Conservation (phyloP, 2,797 vertebrate genomes). For the Otolemur crassicaudatus region DNA sequence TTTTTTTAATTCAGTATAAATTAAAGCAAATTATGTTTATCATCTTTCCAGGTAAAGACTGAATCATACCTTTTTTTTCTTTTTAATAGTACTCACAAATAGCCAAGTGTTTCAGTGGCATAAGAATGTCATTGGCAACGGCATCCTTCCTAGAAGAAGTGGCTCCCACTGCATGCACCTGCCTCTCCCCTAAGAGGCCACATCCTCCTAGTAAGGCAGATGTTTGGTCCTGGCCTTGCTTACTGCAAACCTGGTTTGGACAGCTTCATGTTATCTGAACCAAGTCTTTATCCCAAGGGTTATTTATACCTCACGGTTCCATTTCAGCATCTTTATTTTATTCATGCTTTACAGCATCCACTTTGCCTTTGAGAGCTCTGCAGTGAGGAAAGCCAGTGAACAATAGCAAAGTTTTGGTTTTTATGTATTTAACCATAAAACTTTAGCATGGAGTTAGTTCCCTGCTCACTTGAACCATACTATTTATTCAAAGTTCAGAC, state of each 20-base stretch:
- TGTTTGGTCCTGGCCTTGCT: slow-evolving; percentile 74
- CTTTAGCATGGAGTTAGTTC: not conserved
- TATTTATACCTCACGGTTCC: slow-evolving; percentile 61
- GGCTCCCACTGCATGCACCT: not conserved
- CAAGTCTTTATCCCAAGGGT: slow-evolving; percentile 67
- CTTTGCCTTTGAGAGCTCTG: not conserved
- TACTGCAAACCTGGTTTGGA: slow-evolving; percentile 67
- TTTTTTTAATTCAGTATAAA: not conserved
- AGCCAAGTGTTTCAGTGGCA: not conserved
- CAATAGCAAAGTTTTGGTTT: not conserved
- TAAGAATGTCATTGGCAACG: not conserved
- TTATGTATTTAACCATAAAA: not conserved
- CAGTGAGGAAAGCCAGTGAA: not conserved
- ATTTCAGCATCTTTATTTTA: slow-evolving; percentile 7
- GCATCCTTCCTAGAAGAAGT: too few species aligned
- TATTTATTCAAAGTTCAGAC: not conserved
- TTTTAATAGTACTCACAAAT: not conserved
- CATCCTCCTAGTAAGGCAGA: not conserved
- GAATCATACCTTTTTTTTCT: not conserved
- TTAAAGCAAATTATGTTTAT: not conserved
- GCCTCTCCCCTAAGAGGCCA: not conserved
- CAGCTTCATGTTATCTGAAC: not conserved
- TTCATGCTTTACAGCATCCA: not conserved
- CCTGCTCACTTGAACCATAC: not conserved
- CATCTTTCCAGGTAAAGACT: not conserved